phyloP scores from a whole-genome alignment of 2,888 invertebrate genomes.

The Julus scandinavius region DNA sequence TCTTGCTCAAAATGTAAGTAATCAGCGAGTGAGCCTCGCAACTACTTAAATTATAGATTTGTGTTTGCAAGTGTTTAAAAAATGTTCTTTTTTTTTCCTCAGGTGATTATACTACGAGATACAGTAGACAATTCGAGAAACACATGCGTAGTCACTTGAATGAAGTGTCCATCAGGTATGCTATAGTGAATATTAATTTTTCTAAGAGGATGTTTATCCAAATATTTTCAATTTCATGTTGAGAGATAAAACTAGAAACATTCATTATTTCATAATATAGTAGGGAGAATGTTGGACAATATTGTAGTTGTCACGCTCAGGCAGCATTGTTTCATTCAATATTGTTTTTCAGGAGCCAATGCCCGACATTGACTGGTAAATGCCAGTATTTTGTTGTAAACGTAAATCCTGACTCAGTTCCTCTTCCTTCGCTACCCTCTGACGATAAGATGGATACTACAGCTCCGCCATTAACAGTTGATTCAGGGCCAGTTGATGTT shows the following conservation, averaged over 20 bases:
- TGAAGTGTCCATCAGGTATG: conserved; percentile 67
- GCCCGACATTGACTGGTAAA: background rate
- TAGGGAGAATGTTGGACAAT: background rate
- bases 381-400: conserved; percentile 36
- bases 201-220: background rate
- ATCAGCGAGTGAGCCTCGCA: background rate
- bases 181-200: background rate
- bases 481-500: background rate
- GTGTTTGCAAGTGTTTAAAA: background rate
- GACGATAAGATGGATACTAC: background rate
- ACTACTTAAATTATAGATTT: background rate
- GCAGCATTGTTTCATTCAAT: background rate
- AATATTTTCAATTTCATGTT: background rate
- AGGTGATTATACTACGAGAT: conserved; percentile 65
- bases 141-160: conserved; percentile 68
- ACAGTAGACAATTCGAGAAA: conserved; percentile 67
- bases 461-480: background rate
- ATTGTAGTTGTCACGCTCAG: background rate
- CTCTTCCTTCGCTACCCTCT: conserved; percentile 1
- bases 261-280: background rate
- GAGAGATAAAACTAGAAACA: background rate
- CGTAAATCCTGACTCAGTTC: conserved; percentile 8
- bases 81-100: conserved; percentile 30
- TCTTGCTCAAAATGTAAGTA: conserved; percentile 49
- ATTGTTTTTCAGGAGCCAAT: conserved; percentile 9